Conservation (phyloP, 2,888 invertebrate genomes). For the Limnephilus auricula region DNA sequence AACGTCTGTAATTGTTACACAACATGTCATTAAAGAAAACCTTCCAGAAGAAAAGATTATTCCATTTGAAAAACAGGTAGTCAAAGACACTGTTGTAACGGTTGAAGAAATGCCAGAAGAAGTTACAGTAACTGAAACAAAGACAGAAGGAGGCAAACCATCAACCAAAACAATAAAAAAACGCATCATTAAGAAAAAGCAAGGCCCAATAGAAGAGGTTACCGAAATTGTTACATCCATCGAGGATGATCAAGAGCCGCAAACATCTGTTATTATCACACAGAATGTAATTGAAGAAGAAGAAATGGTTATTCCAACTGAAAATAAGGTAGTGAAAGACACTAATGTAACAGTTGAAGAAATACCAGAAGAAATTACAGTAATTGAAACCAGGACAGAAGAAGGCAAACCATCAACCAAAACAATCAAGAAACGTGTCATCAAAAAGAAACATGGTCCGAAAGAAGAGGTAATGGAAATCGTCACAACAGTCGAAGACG, state of each 20-base stretch:
- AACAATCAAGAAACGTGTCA: constrained; percentile 68
- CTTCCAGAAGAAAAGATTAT: constrained; percentile 69
- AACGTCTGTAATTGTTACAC: constrained; percentile 64
- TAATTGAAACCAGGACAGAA: constrained; percentile 68
- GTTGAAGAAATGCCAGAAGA: constrained; percentile 67
- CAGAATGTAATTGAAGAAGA: not conserved
- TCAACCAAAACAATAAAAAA: constrained; percentile 68
- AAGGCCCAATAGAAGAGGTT: constrained; percentile 69
- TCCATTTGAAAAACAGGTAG: constrained; percentile 68
- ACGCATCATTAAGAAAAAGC: constrained; percentile 68
- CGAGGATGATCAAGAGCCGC: constrained; percentile 63
- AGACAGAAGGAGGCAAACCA: constrained; percentile 68
- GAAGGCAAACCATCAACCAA: constrained; percentile 65
- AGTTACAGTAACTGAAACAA: constrained; percentile 68
- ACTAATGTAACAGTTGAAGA: constrained; percentile 69
- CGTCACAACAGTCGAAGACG: constrained; percentile 67
- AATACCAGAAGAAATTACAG: constrained; percentile 69
- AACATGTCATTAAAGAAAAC: constrained; percentile 65
- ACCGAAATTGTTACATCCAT: constrained; percentile 70
- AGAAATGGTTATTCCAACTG: not conserved
- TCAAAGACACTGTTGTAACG: constrained; percentile 69
- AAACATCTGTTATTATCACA: constrained; percentile 62
- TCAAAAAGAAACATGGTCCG: constrained; percentile 69
- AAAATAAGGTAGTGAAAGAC: constrained; percentile 68
- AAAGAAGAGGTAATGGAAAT: constrained; percentile 69